Evolutionary conservation across 2,113 vertebrate species (phyloP).

Genomic region (human): DNA sequence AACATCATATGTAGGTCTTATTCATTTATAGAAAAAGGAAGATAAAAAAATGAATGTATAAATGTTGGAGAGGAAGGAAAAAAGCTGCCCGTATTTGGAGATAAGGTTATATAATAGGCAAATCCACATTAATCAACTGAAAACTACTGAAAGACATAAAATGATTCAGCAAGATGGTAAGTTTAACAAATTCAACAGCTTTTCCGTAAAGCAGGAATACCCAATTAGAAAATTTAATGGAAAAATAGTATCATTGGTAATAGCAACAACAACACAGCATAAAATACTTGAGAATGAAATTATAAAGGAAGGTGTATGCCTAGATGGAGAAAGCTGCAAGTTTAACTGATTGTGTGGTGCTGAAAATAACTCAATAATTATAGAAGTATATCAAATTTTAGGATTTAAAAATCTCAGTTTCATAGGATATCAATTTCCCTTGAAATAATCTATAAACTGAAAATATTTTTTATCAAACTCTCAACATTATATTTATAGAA

Average conservation of each 20-base stretch:
- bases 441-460: background rate
- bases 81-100: background rate
- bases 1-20: background rate
- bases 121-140: background rate
- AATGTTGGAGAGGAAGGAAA: background rate
- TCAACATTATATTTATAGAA: background rate
- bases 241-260: background rate
- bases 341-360: background rate
- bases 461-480: background rate
- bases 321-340: background rate
- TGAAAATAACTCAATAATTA: constrained; percentile 12
- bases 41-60: background rate
- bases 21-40: background rate
- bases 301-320: background rate
- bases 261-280: background rate
- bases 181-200: background rate
- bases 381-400: background rate
- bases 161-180: background rate
- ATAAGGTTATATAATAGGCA: background rate
- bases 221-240: background rate
- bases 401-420: background rate
- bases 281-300: background rate
- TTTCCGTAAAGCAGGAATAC: background rate
- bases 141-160: background rate
- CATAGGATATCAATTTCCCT: background rate